Evolutionary conservation across 2,888 invertebrate species (phyloP).

Genomic region (Hymenopus coronatus): DNA sequence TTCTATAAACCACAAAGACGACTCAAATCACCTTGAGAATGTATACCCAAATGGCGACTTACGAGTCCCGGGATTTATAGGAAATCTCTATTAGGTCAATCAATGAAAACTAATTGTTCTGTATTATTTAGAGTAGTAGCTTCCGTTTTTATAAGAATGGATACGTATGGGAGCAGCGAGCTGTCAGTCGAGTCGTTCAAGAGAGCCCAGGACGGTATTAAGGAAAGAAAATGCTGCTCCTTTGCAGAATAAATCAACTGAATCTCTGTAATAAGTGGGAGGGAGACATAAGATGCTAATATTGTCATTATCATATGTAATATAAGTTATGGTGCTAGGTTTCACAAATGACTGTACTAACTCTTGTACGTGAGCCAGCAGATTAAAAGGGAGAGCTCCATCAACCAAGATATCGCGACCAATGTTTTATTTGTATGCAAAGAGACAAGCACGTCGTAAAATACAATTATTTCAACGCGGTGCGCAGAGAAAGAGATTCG

Average conservation of each 20-base stretch:
- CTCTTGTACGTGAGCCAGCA: not conserved
- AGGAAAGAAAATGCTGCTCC: not conserved
- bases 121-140: no score
- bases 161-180: no score
- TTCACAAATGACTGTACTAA: not conserved
- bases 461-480: slow-evolving; percentile 22
- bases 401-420: no score
- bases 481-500: not conserved
- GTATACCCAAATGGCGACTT: no score
- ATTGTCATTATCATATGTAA: not conserved
- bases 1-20: no score
- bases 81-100: no score
- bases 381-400: not conserved
- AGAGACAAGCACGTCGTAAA: slow-evolving; percentile 9
- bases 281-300: not conserved
- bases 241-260: not conserved
- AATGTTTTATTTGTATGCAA: slow-evolving; percentile 6
- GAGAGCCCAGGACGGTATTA: no score
- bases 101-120: no score
- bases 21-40: no score
- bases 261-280: not conserved
- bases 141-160: no score
- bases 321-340: not conserved
- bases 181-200: no score
- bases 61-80: no score